Conservation (phyloP, 1,140 invertebrate species). For the Heliconius hermathena region DNA sequence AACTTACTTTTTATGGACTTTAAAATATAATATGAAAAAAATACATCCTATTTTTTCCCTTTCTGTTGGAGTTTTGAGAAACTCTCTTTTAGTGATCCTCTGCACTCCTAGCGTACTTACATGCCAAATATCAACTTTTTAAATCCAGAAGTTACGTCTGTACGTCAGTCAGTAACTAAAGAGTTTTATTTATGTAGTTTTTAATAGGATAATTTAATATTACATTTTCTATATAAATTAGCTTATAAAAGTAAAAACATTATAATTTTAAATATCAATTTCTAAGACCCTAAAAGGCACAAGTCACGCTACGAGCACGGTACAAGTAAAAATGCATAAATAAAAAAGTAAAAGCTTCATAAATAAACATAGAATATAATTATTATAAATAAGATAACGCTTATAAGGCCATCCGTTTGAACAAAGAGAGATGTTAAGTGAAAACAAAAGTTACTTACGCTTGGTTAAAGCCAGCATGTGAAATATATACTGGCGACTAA, state of each 20-base stretch:
- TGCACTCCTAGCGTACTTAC: no score
- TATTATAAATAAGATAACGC: constrained; percentile 25
- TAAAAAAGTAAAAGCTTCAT: constrained; percentile 13
- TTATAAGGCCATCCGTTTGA: constrained; percentile 24
- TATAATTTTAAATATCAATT: background rate
- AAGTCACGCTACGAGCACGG: background rate
- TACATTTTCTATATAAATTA: no score
- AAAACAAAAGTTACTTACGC: constrained; percentile 43
- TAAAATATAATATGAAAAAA: no score
- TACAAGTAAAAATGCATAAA: background rate
- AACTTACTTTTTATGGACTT: no score
- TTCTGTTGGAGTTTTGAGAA: no score
- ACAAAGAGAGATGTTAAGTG: constrained; percentile 43
- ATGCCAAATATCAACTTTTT: no score
- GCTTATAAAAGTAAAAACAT: background rate
- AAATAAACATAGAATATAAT: constrained; percentile 13
- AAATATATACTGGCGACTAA: constrained; percentile 15
- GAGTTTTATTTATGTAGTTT: no score
- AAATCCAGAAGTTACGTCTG: no score
- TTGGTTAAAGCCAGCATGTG: constrained; percentile 23
- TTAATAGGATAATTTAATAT: no score
- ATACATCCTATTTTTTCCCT: no score
- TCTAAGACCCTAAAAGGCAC: background rate
- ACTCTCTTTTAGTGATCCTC: no score
- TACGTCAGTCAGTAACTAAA: no score